Percentiles rank a stretch among this genome's conserved stretches.
phyloP scores from a whole-genome alignment of 2,113 vertebrate species.

The Verasper variegatus region DNA sequence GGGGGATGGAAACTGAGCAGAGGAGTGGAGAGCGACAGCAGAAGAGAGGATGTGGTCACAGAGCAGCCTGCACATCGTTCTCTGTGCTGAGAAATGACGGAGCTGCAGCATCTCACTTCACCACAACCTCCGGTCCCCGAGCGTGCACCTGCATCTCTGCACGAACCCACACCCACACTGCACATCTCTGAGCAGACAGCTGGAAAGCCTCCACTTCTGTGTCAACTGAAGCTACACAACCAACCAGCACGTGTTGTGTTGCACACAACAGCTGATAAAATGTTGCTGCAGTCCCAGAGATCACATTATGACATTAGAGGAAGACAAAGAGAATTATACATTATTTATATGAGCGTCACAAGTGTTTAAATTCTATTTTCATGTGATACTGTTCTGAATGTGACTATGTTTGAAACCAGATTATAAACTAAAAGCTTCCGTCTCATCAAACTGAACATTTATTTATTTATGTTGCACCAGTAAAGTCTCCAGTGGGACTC shows the following conservation, averaged over 20 bases:
- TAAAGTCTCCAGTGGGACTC: too few species aligned
- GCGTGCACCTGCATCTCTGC: constrained; percentile 56
- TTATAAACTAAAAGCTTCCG: too few species aligned
- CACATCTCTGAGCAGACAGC: constrained; percentile 41
- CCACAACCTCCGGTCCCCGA: constrained; percentile 32
- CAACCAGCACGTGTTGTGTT: neutral
- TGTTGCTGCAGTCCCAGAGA: too few species aligned
- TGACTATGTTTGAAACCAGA: too few species aligned
- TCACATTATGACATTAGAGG: too few species aligned
- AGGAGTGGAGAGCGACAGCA: constrained; percentile 5
- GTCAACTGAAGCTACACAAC: constrained; percentile 49
- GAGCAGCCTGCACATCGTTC: constrained; percentile 30
- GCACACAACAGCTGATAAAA: too few species aligned
- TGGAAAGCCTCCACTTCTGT: constrained; percentile 30
- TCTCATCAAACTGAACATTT: too few species aligned
- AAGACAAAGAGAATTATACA: too few species aligned
- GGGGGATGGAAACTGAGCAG: constrained; percentile 23
- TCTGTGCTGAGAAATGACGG: constrained; percentile 30
- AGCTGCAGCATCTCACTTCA: constrained; percentile 37
- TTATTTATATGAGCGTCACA: too few species aligned
- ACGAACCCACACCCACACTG: neutral
- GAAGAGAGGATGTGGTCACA: constrained; percentile 73
- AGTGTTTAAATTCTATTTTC: neutral
- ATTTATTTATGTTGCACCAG: too few species aligned
- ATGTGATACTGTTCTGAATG: too few species aligned